Evolutionary conservation across 2,797 vertebrate genomes (phyloP), one percentile per base, ranked within the genome.

Genomic region (Hephaestus fuliginosus): DNA sequence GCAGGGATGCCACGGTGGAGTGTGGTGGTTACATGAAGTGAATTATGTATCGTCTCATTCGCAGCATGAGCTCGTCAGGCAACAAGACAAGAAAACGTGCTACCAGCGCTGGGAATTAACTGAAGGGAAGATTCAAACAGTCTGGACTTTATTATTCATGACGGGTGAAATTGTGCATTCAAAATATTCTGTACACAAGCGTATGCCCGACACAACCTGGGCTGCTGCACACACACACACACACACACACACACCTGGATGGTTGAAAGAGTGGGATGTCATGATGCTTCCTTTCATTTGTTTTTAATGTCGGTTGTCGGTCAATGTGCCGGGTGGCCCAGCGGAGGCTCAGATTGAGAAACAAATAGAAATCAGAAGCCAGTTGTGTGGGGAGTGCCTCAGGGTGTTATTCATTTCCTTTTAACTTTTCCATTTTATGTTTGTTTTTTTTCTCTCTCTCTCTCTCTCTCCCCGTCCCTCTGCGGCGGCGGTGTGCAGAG

Each of bases 371-470:
- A 92, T 86, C 90, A 87, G 81, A 80, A 48, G 78, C 70, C 78
- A 66, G 86, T 89, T 81, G 85, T 85, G 84, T 66, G 70, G 63
- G 77, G 77, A 79, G 80, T 44, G 88, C 90, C 89, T 91, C 66
- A 2, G 89, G 87, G 76, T 81, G 76, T 88, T 88, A 80, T 86
- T 91, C 80, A 89, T 89, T 92, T 91, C 87, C 87, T 81, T 88
- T 87, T 74, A 85, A 83, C 86, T 83, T 88, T 81, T 56, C 70
- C 53, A 76, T 84, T 88, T 78, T 25, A 30, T 80, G 41, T 57
- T 36, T 17, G 12, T 1, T 17, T 39, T 39, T 36, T 22, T 5
- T 33, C 30, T 33, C 30, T 33, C 30, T 33, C 30, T 33, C 30
- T 11, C n/a, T 43, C 30, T 17, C 53, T 17, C 25, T 33, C 17